These are phyloP conservation scores for Propithecus coquereli DNA, from an alignment of 2,113 vertebrate species.

Conservation along the genomic window DNA sequence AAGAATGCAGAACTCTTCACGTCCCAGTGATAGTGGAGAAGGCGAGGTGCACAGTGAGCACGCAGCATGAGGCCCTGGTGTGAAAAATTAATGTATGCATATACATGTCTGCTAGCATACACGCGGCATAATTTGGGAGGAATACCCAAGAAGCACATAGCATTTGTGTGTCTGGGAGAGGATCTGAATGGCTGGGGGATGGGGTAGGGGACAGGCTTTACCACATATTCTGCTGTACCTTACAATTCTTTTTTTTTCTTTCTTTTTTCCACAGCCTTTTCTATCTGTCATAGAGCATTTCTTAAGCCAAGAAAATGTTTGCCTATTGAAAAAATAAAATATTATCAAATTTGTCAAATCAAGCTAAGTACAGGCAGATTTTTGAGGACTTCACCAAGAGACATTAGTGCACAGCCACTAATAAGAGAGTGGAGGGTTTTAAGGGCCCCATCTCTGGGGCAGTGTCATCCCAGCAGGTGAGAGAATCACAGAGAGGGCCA, in stretches of 20 bases:
- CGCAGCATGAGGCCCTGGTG: rapidly evolving
- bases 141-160: background rate
- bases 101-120: rapidly evolving
- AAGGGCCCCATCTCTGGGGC: background rate
- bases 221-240: background rate
- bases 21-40: background rate
- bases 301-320: background rate
- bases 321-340: constrained; percentile 5
- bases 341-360: background rate
- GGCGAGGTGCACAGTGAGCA: rapidly evolving
- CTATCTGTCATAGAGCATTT: background rate
- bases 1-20: background rate
- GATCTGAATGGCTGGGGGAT: background rate
- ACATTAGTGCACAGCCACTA: background rate
- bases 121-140: background rate
- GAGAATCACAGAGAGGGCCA: background rate
- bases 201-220: background rate
- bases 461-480: background rate
- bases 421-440: too few relatives aligned
- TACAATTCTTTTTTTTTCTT: background rate
- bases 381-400: background rate
- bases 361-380: background rate
- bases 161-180: background rate
- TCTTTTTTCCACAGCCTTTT: too few relatives aligned
- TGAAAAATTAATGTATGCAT: rapidly evolving